Percentiles rank a stretch among this genome's conserved stretches.
Evolutionary conservation across 2,888 invertebrate genomes (phyloP).

Genomic region (Epistrophe eligans): DNA sequence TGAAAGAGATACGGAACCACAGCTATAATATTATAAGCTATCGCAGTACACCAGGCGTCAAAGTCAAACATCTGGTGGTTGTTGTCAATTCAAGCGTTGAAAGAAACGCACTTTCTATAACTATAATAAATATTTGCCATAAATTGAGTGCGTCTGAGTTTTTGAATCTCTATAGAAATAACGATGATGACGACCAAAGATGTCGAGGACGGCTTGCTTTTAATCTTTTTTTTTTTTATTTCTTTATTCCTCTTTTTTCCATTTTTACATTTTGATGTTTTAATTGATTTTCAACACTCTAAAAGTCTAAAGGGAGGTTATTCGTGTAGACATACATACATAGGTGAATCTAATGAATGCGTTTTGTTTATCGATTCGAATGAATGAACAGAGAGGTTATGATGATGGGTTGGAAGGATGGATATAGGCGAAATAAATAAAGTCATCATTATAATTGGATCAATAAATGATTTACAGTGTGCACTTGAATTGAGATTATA

Average conservation of each 20-base stretch:
- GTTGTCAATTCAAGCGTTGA: slow-evolving; percentile 44
- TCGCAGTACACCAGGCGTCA: slow-evolving; percentile 15
- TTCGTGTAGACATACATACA: neutral
- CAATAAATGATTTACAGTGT: slow-evolving; percentile 14
- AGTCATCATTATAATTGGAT: slow-evolving; percentile 43
- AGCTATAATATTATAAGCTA: slow-evolving; percentile 1
- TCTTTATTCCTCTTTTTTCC: neutral
- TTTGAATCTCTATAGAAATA: slow-evolving; percentile 26
- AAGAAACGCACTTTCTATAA: slow-evolving; percentile 66
- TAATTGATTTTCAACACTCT: slow-evolving; percentile 28
- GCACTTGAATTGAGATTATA: slow-evolving; percentile 6
- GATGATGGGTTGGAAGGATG: neutral
- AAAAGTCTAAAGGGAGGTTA: neutral
- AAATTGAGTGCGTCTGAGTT: slow-evolving; percentile 55
- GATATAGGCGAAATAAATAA: neutral
- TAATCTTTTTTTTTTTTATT: neutral
- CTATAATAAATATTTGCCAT: slow-evolving; percentile 62
- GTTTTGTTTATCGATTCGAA: slow-evolving; percentile 30
- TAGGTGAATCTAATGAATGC: slow-evolving; percentile 20
- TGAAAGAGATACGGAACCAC: slow-evolving; percentile 32
- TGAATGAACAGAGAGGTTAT: neutral
- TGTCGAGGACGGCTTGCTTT: slow-evolving; percentile 1
- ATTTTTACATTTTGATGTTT: slow-evolving; percentile 17
- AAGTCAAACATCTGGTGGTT: slow-evolving; percentile 61
- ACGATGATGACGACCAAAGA: slow-evolving; percentile 20